Evolutionary conservation across 2,888 invertebrate species (phyloP), one percentile per base, ranked within the genome.

Genomic region (Parnassius smintheus): DNA sequence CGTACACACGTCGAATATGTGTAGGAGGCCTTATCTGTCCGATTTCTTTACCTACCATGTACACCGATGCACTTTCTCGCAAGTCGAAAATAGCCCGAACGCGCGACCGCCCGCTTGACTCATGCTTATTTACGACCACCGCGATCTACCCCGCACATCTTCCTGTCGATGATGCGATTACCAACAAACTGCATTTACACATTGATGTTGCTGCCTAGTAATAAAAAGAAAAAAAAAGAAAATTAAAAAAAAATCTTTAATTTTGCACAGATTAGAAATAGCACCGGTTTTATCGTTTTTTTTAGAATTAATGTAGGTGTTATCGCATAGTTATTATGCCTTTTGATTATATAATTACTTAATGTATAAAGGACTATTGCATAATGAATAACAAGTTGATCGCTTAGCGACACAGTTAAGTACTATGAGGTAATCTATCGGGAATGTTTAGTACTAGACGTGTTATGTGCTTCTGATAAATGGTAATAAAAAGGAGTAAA

Each of bases 41-140:
- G 35, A 35, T 42, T 49, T 56, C 56, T 50, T 51, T 22, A 25
- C 48, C 56, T 54, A 56, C 54, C 41, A 25, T 52, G 53, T 54
- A 56, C 73, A 77, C 73, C 80, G 78, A 81, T 86, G 85, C 86
- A 87, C 84, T 86, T 86, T 85, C 88, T 85, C 86, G 83, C 87
- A 81, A 81, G 80, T 86, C 84, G 80, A 85, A 88, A 88, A 88
- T 89, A 86, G 78, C 83, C 72, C 76, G 74, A 79, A 79, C 80
- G 69, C 70, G 62, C 69, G 57, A 66, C 72, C 66, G 71, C 61
- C 68, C 65, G 70, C 57, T 74, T 84, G 88, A 89, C 76, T 90
- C 89, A 88, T 82, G 71, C 74, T 80, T 88, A 88, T 88, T 88
- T 86, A 85, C 81, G 83, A 83, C 67, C 80, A 65, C 68, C 68